Evolutionary conservation across 1,140 invertebrate species (phyloP).

Genomic region (Onthophagus taurus): DNA sequence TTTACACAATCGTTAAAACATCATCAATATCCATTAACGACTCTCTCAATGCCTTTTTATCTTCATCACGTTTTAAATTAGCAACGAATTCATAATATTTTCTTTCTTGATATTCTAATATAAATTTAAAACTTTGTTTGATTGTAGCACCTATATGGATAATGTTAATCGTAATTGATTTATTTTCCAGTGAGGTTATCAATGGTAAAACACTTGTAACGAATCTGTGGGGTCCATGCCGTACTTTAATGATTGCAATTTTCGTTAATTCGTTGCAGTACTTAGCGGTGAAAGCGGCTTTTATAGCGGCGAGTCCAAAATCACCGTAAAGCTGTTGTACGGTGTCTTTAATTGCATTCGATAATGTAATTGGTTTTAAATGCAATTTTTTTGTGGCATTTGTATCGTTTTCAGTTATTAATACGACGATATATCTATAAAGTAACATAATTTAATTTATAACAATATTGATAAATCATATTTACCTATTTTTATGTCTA

Average conservation of each 20-base stretch:
- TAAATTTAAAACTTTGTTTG: constrained; percentile 65
- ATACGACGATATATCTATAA: constrained; percentile 27
- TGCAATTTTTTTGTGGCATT: constrained; percentile 40
- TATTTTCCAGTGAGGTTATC: constrained; percentile 51
- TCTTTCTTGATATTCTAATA: constrained; percentile 53
- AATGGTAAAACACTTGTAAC: constrained; percentile 56
- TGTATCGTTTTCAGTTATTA: constrained; percentile 19
- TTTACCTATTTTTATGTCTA: constrained; percentile 57
- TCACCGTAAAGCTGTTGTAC: constrained; percentile 62
- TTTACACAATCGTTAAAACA: constrained; percentile 14
- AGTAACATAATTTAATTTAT: background rate
- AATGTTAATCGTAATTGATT: constrained; percentile 50
- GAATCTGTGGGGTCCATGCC: constrained; percentile 64
- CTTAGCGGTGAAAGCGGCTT: constrained; percentile 60
- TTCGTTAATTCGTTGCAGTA: constrained; percentile 66
- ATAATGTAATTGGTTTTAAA: constrained; percentile 47
- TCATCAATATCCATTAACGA: constrained; percentile 34
- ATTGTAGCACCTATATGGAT: constrained; percentile 67
- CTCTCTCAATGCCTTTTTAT: constrained; percentile 36
- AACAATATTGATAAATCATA: constrained; percentile 1
- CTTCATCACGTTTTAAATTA: constrained; percentile 41
- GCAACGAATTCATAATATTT: constrained; percentile 46
- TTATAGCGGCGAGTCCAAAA: constrained; percentile 56
- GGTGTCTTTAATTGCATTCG: constrained; percentile 49
- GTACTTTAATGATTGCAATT: constrained; percentile 57